Base-by-base conservation (phyloP, 2,888 invertebrate genomes). In the Rhingia rostrata region DNA sequence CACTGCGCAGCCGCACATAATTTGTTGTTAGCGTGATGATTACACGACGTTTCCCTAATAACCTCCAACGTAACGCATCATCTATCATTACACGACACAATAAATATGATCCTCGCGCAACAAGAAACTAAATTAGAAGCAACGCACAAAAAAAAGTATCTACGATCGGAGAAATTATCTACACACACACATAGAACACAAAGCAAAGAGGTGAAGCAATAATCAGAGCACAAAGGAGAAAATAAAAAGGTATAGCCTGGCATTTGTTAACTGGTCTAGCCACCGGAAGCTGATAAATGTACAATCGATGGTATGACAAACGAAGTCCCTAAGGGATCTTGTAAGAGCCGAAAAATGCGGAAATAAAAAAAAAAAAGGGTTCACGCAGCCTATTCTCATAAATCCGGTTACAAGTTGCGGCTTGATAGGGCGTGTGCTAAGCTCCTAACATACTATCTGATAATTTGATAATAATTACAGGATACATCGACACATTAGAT, bases 281-380 rank as follows among this genome's bases (percentile, higher is more conserved):
- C 39, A 80, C 84, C 84, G 84, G 84, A 84, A 84, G 74, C 84
- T 80, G 74, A 80, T 60, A 80, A 84, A 84, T 80, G 84, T 10
- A 70, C 84, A 84, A 60, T 69, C 74, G 63, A 79, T 74, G 64
- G 79, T 43, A 53, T 30, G 56, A 72, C 79, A 72, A 47, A 1
- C 22, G 2, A 69, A 70, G 56, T 70, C 61, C 54, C 69, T 10
- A 72, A 77, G 78, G 70, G 70, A 41, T 78, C 56, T 47, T 41
- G 47, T 66, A 14, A 33, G 41, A 64, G 2, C 12, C 56, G 22
- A 22, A 22, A 9, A 47, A 69, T 61, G 58, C 79, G 79, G 79
- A 83, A 79, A 67, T 64, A 61, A 69, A 69, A 54, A 22, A 56
- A 53, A 58, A 47, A 70, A 80, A 54, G 64, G 83, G 43, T 67